Evolutionary conservation across 37 sponge, comb jelly and placozoan genomes (phyloP), one percentile per base, ranked within the genome.

Genomic region (Ephydatia muelleri): DNA sequence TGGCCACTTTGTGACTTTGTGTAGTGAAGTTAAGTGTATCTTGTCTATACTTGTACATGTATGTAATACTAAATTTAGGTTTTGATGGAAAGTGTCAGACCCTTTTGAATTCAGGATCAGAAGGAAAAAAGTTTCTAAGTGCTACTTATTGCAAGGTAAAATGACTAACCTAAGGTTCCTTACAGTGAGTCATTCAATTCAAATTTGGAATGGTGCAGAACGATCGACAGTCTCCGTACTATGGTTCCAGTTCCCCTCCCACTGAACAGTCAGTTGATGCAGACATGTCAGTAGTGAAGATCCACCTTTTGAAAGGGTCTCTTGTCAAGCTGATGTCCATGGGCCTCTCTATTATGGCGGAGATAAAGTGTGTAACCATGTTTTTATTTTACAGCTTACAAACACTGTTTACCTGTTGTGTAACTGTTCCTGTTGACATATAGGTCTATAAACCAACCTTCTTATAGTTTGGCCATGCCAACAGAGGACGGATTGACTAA

Each of bases 201-300:
- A 38, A 29, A n/a, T 38, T 43, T 32, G 32, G 65, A 73, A n/a
- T 39, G 26, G 37, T 84, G 12, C 75, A 91, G 88, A 33, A 69
- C 70, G 89, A 92, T 64, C 40, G 30, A 2, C 22, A 48, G 28
- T 77, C 81, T 65, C 92, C 92, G 25, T 67, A 82, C 49, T 88
- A 82, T 64, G 11, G 9, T 16, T 75, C 81, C 36, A n/a, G 35
- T 35, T 77, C 77, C 26, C 38, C 65, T 21, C 73, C 82, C 38
- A 85, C 80, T 33, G 47, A 72, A 65, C 90, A 88, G 39, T 68
- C 38, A 8, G 68, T 92, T 67, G 72, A 38, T 78, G 82, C 84
- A 0, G 23, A 65, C 16, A 5, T 92, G 74, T 69, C 89, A 9
- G 39, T 66, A 30, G 40, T 92, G 21, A 65, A 27, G 28, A 30